Evolutionary conservation across 2,113 vertebrate species (phyloP).

Genomic region (Cyphomyrus plagiostoma): DNA sequence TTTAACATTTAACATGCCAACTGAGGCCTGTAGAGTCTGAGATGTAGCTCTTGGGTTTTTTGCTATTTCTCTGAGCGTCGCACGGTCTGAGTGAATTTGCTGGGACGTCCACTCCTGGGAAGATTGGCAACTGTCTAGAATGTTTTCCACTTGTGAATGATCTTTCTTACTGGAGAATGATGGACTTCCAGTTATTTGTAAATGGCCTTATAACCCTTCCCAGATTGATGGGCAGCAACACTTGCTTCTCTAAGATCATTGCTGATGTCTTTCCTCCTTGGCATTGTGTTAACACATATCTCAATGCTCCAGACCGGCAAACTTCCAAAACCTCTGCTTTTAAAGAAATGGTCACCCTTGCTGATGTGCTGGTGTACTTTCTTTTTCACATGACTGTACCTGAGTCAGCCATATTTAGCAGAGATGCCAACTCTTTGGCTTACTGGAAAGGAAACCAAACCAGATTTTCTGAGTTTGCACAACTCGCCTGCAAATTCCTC

Average conservation of each 20-base stretch:
- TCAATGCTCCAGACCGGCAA: not conserved
- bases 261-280: not conserved
- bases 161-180: too few relatives aligned
- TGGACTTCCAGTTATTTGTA: too few relatives aligned
- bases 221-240: too few relatives aligned
- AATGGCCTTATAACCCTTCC: too few relatives aligned
- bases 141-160: too few relatives aligned
- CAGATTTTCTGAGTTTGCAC: not conserved
- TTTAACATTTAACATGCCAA: too few relatives aligned
- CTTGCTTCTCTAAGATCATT: not conserved
- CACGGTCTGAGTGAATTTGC: not conserved
- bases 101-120: not conserved
- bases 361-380: not conserved
- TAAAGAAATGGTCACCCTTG: not conserved
- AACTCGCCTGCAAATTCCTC: not conserved
- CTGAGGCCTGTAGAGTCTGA: too few relatives aligned
- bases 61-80: too few relatives aligned
- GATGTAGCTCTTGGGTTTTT: too few relatives aligned
- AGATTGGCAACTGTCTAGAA: too few relatives aligned
- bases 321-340: not conserved
- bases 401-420: not conserved
- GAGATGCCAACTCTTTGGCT: not conserved
- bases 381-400: not conserved
- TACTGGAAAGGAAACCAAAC: not conserved
- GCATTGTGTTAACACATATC: not conserved